Evolutionary conservation across 2,888 invertebrate genomes (phyloP).

Genomic region (Smittia aterrima): DNA sequence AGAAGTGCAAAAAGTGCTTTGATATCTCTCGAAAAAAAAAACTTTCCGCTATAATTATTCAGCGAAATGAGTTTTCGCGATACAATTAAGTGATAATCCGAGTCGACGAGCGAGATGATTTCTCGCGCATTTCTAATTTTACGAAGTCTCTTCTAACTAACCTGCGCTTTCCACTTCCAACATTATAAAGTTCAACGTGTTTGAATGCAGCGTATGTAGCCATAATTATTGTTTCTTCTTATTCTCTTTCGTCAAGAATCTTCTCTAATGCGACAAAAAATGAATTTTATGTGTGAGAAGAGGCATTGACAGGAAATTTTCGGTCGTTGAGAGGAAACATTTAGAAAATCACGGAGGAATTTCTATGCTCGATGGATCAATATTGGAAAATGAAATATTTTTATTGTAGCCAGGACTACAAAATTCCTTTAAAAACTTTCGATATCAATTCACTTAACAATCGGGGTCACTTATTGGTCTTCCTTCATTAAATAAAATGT

Average conservation of each 20-base stretch:
- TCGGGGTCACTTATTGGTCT: constrained; percentile 38
- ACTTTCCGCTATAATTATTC: background rate
- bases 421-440: constrained; percentile 14
- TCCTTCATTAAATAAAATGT: constrained; percentile 21
- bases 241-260: background rate
- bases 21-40: background rate
- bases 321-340: background rate
- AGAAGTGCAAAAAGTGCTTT: constrained; percentile 9
- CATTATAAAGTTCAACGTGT: constrained; percentile 91
- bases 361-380: constrained; percentile 21
- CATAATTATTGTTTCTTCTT: constrained; percentile 55
- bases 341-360: background rate
- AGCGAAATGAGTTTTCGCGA: constrained; percentile 6
- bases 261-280: background rate
- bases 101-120: background rate
- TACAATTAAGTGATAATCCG: constrained; percentile 7
- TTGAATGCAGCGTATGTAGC: constrained; percentile 91
- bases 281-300: background rate
- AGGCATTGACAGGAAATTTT: background rate
- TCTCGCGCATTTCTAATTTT: background rate
- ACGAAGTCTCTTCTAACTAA: constrained; percentile 53
- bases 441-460: background rate
- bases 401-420: constrained; percentile 15
- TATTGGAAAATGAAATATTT: constrained; percentile 1
- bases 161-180: constrained; percentile 92